Base-by-base conservation (phyloP, 1,140 invertebrate genomes). In the Drosophila parabipectinata region DNA sequence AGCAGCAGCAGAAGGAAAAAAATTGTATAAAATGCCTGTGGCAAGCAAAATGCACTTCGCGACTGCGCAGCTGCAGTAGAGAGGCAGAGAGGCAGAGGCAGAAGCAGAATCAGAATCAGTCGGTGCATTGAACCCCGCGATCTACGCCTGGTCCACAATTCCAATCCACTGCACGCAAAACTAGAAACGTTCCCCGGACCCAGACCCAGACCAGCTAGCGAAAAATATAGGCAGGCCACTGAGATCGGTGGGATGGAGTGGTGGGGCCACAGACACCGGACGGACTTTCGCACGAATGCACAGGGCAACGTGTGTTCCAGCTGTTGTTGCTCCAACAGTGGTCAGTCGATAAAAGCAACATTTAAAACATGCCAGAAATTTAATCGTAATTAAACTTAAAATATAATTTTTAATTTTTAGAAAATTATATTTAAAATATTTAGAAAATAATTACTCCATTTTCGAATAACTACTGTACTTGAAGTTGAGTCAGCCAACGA, bases 201-300 rank as follows among this genome's bases (percentile, higher is more conserved):
- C 44, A 50, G 39, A 12, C 34, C 39, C 39, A 18, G 39, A 21
- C 52, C 48, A 52, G 32, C 54, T 47, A 57, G 24, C 55, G 57
- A 32, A 47, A 44, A 44, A 53, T 74, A 81, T 60, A 72, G 14
- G 47, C 62, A 28, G 26, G 26, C 26, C 26, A 30, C 74, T 68
- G 73, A 55, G 72, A 71, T 67, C 44, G 44, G 44, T 7, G 74
- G 71, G 67, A 64, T 57, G 60, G 59, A 24, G 62, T 12, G 51
- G 37, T 26, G 28, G 48, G 48, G 28, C 28, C 51, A 47, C 60
- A 60, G 80, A 79, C 71, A 47, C 14, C 59, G 71, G 80, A 81
- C 82, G 73, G 83, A 88, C 79, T 83, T 89, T 89, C 77, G 84
- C 79, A 89, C 79, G 83, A 84, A 71, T 79, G 85, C 68, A 82